phyloP scores from a whole-genome alignment of 2,797 vertebrate species.

The Pangasius macronema region DNA sequence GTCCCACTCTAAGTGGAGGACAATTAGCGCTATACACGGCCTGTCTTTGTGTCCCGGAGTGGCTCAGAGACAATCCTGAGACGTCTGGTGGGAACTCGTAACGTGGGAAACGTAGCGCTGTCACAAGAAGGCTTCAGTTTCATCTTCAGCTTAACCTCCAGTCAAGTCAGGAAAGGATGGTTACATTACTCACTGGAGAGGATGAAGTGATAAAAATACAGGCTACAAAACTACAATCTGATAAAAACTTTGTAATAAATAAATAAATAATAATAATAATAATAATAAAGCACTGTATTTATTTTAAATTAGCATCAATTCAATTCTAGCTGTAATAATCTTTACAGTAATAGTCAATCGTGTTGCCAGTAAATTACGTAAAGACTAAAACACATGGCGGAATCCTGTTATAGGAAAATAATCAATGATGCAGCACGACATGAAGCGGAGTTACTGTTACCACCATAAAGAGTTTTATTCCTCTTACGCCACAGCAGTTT shows the following conservation, averaged over 20 bases:
- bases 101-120: neutral
- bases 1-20: slow-evolving; percentile 26
- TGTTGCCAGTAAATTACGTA: no score
- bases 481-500: no score
- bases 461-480: no score
- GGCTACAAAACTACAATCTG: neutral
- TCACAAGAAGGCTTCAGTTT: neutral
- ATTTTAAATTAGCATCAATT: no score
- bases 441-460: no score
- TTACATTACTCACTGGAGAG: neutral
- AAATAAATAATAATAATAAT: neutral
- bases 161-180: neutral
- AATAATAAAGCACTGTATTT: neutral
- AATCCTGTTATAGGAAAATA: no score
- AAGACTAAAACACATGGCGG: no score
- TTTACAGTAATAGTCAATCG: no score
- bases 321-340: no score
- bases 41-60: neutral
- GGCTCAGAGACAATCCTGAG: slow-evolving; percentile 3
- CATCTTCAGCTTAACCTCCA: neutral
- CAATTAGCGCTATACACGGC: slow-evolving; percentile 37
- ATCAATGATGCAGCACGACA: no score
- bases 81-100: slow-evolving; percentile 6
- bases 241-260: neutral
- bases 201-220: neutral